Conservation (phyloP, 2,888 invertebrate genomes). For the Rotaria macrura region DNA sequence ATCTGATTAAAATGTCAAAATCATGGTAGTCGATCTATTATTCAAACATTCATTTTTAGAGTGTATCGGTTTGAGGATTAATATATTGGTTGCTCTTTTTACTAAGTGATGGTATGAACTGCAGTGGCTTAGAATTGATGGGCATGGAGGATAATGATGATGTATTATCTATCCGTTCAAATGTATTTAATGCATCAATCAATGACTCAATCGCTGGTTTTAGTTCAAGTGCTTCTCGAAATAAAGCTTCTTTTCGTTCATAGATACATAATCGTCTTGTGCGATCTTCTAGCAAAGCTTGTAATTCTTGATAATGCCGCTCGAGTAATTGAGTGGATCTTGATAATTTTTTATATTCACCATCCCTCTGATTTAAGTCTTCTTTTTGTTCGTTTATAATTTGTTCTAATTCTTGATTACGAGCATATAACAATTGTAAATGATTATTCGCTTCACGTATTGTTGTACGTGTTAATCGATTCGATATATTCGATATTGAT, state of each 20-base stretch:
- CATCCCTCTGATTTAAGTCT: neutral
- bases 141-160: neutral
- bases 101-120: neutral
- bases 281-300: neutral
- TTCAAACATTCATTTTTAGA: neutral
- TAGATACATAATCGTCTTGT: neutral
- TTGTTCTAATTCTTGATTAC: conserved; percentile 10
- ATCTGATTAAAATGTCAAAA: neutral
- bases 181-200: neutral
- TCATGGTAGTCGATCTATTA: neutral
- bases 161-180: neutral
- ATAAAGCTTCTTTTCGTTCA: neutral
- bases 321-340: neutral
- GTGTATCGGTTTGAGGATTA: neutral
- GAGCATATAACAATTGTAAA: neutral
- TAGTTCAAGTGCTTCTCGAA: neutral
- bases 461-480: neutral
- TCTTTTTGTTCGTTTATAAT: neutral
- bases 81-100: neutral
- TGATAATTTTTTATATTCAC: neutral
- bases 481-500: neutral
- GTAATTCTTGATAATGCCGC: conserved; percentile 15
- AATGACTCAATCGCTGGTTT: neutral
- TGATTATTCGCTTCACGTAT: conserved; percentile 14
- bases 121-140: neutral